These are phyloP conservation scores for Holotrichia oblita DNA, from an alignment of 1,140 invertebrate genomes.

Conservation along the genomic window DNA sequence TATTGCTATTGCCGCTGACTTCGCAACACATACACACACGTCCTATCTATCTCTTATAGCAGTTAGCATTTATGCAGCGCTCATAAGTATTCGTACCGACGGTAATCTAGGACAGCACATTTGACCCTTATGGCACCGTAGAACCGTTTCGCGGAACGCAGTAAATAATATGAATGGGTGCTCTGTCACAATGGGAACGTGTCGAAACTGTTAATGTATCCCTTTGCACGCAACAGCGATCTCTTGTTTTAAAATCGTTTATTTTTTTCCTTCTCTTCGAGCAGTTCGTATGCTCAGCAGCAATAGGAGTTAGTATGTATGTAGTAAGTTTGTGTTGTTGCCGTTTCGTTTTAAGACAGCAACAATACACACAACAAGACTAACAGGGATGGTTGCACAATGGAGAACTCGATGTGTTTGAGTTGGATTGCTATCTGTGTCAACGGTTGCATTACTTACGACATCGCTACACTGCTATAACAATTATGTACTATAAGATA, in stretches of 20 bases:
- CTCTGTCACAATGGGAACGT: neutral
- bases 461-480: neutral
- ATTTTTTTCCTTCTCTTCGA: too few relatives aligned
- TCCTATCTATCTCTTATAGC: neutral
- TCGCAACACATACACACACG: neutral
- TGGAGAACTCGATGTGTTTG: constrained; percentile 50
- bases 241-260: constrained; percentile 13
- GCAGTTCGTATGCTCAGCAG: too few relatives aligned
- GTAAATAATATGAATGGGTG: constrained; percentile 32
- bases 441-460: constrained; percentile 47
- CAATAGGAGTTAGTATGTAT: too few relatives aligned
- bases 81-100: neutral
- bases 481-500: too few relatives aligned
- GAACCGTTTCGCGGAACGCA: neutral
- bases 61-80: neutral
- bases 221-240: constrained; percentile 25
- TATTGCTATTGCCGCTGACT: neutral
- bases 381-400: constrained; percentile 49
- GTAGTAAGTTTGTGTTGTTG: too few relatives aligned
- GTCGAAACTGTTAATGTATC: constrained; percentile 23
- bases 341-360: too few relatives aligned
- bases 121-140: constrained; percentile 9
- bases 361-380: neutral
- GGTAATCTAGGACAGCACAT: constrained; percentile 24
- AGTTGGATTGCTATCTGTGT: constrained; percentile 54